phyloP scores from a whole-genome alignment of 2,888 invertebrate genomes.

The Plutella xylostella region DNA sequence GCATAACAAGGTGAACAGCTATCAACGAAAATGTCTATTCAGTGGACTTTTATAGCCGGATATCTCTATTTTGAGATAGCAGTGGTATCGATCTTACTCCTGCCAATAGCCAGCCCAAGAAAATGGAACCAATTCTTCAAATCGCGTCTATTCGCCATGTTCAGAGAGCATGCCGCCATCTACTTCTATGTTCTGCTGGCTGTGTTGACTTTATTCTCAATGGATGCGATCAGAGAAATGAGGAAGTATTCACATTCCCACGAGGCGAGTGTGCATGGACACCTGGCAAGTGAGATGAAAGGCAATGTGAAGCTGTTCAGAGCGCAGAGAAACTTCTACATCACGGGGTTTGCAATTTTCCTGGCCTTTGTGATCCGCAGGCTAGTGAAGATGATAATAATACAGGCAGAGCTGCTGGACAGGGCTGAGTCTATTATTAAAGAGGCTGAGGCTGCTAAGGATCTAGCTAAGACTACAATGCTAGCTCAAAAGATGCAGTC shows the following conservation, averaged over 20 bases:
- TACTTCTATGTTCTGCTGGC: constrained; percentile 74
- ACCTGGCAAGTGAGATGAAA: constrained; percentile 74
- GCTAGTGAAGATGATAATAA: constrained; percentile 72
- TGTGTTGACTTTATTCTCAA: constrained; percentile 73
- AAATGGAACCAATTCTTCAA: constrained; percentile 83
- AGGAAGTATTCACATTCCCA: constrained; percentile 72
- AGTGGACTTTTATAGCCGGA: constrained; percentile 82
- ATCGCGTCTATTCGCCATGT: constrained; percentile 73
- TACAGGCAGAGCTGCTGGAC: constrained; percentile 71
- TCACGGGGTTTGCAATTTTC: constrained; percentile 81
- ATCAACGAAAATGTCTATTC: constrained; percentile 79
- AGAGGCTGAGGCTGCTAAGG: constrained; percentile 75
- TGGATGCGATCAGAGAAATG: constrained; percentile 80
- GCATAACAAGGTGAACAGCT: neutral
- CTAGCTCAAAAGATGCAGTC: constrained; percentile 28
- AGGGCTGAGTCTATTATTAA: constrained; percentile 75
- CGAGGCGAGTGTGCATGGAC: constrained; percentile 39
- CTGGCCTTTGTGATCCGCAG: constrained; percentile 76
- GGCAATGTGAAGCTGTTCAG: constrained; percentile 78
- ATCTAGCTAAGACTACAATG: constrained; percentile 42
- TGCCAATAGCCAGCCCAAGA: constrained; percentile 78
- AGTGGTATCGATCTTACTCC: constrained; percentile 72
- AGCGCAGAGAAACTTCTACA: constrained; percentile 84
- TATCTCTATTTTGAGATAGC: constrained; percentile 79
- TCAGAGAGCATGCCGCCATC: constrained; percentile 73